A percentile compares a stretch with the other conserved stretches of the same genome.
Conservation (phyloP, 1,140 invertebrate genomes). For the Babylonia areolata region DNA sequence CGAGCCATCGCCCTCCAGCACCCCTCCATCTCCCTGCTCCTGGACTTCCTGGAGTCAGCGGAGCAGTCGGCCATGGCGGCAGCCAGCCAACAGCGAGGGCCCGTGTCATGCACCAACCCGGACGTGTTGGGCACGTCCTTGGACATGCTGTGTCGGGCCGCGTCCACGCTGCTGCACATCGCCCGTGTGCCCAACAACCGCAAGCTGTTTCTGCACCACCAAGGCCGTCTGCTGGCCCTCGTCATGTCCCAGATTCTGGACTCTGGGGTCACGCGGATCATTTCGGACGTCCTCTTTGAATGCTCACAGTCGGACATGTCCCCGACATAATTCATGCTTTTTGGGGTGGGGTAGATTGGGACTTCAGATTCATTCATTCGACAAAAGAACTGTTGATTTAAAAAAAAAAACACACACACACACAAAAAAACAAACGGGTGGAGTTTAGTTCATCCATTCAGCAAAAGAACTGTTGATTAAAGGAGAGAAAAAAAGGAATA, state of each 20-base stretch:
- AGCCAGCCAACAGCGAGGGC: constrained; percentile 83
- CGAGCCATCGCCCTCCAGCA: constrained; percentile 91
- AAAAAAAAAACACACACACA: too few relatives aligned
- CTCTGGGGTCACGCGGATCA: constrained; percentile 93
- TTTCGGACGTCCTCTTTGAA: constrained; percentile 93
- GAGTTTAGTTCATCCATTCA: too few relatives aligned
- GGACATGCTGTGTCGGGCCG: constrained; percentile 97
- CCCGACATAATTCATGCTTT: not conserved
- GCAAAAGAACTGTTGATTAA: too few relatives aligned
- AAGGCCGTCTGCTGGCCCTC: constrained; percentile 91
- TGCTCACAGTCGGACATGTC: constrained; percentile 62
- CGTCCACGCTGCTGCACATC: constrained; percentile 83
- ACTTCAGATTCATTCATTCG: too few relatives aligned
- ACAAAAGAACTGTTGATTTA: too few relatives aligned
- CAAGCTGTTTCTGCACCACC: constrained; percentile 92
- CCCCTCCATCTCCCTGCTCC: constrained; percentile 90
- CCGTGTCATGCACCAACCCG: constrained; percentile 93
- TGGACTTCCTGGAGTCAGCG: constrained; percentile 97
- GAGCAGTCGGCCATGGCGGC: constrained; percentile 94
- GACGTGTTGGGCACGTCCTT: constrained; percentile 99
- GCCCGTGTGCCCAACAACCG: constrained; percentile 86
- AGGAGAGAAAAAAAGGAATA: too few relatives aligned
- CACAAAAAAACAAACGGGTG: too few relatives aligned
- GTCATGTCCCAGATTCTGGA: constrained; percentile 98
- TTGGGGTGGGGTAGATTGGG: too few relatives aligned